phyloP scores from a whole-genome alignment of 2,797 vertebrate genomes.

The Enteromius argenteus region DNA sequence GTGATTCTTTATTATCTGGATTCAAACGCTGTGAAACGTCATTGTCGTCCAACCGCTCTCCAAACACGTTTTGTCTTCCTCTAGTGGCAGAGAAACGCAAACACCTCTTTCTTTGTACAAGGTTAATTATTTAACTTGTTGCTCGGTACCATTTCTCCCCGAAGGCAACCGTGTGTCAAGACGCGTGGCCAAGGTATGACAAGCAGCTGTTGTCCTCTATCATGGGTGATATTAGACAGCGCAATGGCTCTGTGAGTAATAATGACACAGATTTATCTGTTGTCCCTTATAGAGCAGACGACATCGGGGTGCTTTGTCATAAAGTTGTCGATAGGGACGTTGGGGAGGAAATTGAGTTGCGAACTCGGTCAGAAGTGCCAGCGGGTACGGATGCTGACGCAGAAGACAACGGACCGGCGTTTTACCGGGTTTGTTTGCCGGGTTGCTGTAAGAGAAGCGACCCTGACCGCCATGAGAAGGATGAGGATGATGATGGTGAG shows the following conservation, averaged over 20 bases:
- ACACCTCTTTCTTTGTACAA: slow-evolving; percentile 53
- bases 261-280: slow-evolving; percentile 63
- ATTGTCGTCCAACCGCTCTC: slow-evolving; percentile 58
- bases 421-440: slow-evolving; percentile 41
- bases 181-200: slow-evolving; percentile 73
- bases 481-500: not conserved
- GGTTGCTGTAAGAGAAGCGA: slow-evolving; percentile 60
- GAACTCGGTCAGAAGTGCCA: slow-evolving; percentile 34
- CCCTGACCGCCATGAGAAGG: not conserved
- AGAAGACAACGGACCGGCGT: not conserved
- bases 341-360: slow-evolving; percentile 59
- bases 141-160: slow-evolving; percentile 48
- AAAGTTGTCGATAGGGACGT: slow-evolving; percentile 67
- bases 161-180: slow-evolving; percentile 60
- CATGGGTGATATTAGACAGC: slow-evolving; percentile 73
- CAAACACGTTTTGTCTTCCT: slow-evolving; percentile 65
- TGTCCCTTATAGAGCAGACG: slow-evolving; percentile 60
- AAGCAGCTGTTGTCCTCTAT: slow-evolving; percentile 64
- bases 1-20: slow-evolving; percentile 18
- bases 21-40: slow-evolving; percentile 60
- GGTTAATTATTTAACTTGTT: slow-evolving; percentile 75
- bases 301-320: slow-evolving; percentile 68
- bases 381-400: slow-evolving; percentile 13
- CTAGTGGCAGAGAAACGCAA: slow-evolving; percentile 65
- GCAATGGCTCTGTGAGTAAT: slow-evolving; percentile 55